phyloP scores from a whole-genome alignment of 1,140 invertebrate genomes.

The Neoseiulus cucumeris region DNA sequence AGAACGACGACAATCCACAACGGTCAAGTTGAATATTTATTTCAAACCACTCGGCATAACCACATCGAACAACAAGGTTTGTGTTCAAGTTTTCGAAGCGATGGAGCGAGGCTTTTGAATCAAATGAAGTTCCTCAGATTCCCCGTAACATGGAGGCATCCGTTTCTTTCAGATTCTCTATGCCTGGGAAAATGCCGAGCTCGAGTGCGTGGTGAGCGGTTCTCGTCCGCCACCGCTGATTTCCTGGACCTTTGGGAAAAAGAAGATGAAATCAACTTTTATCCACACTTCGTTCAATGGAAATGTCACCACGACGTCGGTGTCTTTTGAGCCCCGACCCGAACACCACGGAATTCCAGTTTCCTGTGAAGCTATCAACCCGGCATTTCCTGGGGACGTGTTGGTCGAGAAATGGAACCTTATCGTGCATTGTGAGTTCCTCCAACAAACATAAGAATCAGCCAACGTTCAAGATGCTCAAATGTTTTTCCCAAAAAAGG shows the following conservation, averaged over 20 bases:
- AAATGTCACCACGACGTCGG: background rate
- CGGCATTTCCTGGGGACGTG: background rate
- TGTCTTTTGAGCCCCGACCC: background rate
- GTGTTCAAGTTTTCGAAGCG: background rate
- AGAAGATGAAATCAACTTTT: background rate
- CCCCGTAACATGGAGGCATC: no score
- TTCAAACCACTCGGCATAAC: background rate
- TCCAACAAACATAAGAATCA: no score
- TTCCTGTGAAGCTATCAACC: background rate
- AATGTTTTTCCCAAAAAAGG: no score
- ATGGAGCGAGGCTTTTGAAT: no score
- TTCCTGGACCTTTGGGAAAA: background rate
- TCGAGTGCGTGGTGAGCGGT: constrained; percentile 1
- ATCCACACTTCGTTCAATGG: constrained; percentile 2
- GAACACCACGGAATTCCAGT: background rate
- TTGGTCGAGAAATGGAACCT: background rate
- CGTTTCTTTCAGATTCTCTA: background rate
- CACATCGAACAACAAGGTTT: background rate
- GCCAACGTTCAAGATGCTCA: no score
- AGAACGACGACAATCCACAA: background rate
- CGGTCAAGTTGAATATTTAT: background rate
- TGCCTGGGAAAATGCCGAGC: background rate
- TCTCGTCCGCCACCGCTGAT: background rate
- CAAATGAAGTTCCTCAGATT: no score
- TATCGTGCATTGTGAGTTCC: background rate